Evolutionary conservation across 1,140 invertebrate genomes (phyloP).

Genomic region (Brachystomella parvula): DNA sequence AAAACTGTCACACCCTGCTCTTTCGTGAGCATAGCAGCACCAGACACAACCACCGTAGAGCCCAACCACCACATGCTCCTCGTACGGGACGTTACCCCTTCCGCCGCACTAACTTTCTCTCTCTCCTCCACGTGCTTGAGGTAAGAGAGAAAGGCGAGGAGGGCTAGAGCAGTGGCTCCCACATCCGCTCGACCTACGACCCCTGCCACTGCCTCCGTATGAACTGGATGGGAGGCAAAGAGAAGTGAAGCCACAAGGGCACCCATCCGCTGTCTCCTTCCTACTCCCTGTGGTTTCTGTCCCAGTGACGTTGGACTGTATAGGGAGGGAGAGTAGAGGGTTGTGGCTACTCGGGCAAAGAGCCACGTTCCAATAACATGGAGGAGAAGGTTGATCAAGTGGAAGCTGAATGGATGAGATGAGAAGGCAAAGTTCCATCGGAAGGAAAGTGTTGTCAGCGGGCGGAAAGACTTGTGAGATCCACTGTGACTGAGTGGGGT

Average conservation of each 20-base stretch:
- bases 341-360: slow-evolving; percentile 53
- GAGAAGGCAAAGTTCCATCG: slow-evolving; percentile 78
- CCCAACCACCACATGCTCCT: slow-evolving; percentile 49
- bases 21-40: slow-evolving; percentile 71
- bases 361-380: slow-evolving; percentile 71
- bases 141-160: slow-evolving; percentile 76
- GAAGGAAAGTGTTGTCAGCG: slow-evolving; percentile 87
- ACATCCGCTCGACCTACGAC: slow-evolving; percentile 91
- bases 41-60: slow-evolving; percentile 51
- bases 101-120: slow-evolving; percentile 26
- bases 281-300: background rate
- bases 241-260: slow-evolving; percentile 70
- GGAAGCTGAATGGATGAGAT: slow-evolving; percentile 73
- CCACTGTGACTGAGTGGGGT: slow-evolving; percentile 73
- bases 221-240: slow-evolving; percentile 92
- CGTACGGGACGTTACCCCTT: no score
- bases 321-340: slow-evolving; percentile 32
- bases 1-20: slow-evolving; percentile 90
- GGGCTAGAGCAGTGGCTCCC: slow-evolving; percentile 80
- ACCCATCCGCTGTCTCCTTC: no score
- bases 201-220: slow-evolving; percentile 93
- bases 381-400: slow-evolving; percentile 73
- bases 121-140: slow-evolving; percentile 47
- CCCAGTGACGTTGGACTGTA: background rate
- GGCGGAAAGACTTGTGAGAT: slow-evolving; percentile 92